These are phyloP conservation scores for Pomatostomus ruficeps DNA, from an alignment of 2,113 vertebrate species.

Conservation along the genomic window DNA sequence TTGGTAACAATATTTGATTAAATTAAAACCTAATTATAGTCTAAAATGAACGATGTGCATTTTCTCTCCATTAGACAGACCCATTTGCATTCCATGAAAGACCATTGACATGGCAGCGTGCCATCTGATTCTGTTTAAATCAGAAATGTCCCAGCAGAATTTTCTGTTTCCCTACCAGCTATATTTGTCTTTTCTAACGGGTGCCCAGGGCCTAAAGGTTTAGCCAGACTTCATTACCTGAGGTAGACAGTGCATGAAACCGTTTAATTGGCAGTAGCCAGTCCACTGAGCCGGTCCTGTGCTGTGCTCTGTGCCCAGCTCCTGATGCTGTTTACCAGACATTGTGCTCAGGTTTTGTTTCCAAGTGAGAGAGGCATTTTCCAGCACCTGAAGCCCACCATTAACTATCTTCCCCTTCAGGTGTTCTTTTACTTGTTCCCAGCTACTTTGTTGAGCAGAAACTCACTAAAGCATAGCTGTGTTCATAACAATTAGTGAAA, in stretches of 20 bases:
- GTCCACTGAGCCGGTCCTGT: constrained; percentile 7
- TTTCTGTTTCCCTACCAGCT: not conserved
- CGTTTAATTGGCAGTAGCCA: not conserved
- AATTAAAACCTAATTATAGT: constrained; percentile 64
- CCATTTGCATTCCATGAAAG: constrained; percentile 47
- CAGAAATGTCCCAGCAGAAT: not conserved
- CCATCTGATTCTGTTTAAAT: constrained; percentile 27
- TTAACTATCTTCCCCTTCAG: constrained; percentile 23
- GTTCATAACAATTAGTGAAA: constrained; percentile 32
- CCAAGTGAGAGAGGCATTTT: not conserved
- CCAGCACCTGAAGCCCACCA: constrained; percentile 9
- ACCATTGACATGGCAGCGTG: not conserved
- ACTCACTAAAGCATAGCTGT: constrained; percentile 40
- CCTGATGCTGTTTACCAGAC: not conserved
- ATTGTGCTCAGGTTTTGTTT: constrained; percentile 25
- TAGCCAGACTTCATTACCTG: constrained; percentile 43
- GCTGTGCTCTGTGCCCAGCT: not conserved
- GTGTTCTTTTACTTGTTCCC: constrained; percentile 15
- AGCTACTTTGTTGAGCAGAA: constrained; percentile 34
- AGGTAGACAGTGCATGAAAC: constrained; percentile 1
- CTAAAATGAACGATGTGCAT: constrained; percentile 49
- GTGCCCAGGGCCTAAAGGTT: constrained; percentile 23
- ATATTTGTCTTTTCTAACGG: not conserved
- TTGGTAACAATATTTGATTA: constrained; percentile 51
- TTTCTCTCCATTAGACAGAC: constrained; percentile 8